These are phyloP conservation scores for Eupithecia subfuscata DNA, from an alignment of 2,888 invertebrate species.

Conservation along the genomic window DNA sequence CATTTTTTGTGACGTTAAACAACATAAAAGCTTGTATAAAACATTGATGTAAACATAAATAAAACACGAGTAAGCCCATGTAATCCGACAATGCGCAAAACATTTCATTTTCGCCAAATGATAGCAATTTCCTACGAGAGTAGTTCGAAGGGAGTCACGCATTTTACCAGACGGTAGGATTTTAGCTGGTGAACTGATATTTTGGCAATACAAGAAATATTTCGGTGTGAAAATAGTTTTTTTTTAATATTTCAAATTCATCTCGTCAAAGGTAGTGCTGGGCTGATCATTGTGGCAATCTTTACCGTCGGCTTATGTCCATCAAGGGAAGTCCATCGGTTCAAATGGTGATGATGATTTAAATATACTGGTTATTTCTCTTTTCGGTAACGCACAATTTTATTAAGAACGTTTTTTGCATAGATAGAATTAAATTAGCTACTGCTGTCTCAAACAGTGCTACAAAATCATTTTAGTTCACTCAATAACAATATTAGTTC, in stretches of 20 bases:
- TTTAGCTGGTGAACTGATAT: not conserved
- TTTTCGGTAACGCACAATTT: too few species aligned
- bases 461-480: not conserved
- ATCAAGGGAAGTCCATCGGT: too few species aligned
- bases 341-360: too few species aligned
- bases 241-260: too few species aligned
- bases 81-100: constrained; percentile 31
- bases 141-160: constrained; percentile 25
- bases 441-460: not conserved
- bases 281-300: not conserved
- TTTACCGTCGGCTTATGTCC: too few species aligned
- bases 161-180: constrained; percentile 5
- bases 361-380: too few species aligned
- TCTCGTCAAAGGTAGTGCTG: not conserved
- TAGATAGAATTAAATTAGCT: not conserved
- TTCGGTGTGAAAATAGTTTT: not conserved
- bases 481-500: not conserved
- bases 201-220: not conserved
- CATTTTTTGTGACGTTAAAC: constrained; percentile 20
- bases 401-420: too few species aligned
- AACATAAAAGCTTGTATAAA: constrained; percentile 4
- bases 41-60: constrained; percentile 14
- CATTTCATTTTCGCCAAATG: constrained; percentile 45
- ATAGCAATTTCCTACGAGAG: constrained; percentile 36
- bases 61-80: constrained; percentile 16